Percentiles rank a stretch among this genome's conserved stretches.
These are phyloP conservation scores for Trogon surrucura DNA, from an alignment of 2,113 vertebrate species.

Conservation along the genomic window DNA sequence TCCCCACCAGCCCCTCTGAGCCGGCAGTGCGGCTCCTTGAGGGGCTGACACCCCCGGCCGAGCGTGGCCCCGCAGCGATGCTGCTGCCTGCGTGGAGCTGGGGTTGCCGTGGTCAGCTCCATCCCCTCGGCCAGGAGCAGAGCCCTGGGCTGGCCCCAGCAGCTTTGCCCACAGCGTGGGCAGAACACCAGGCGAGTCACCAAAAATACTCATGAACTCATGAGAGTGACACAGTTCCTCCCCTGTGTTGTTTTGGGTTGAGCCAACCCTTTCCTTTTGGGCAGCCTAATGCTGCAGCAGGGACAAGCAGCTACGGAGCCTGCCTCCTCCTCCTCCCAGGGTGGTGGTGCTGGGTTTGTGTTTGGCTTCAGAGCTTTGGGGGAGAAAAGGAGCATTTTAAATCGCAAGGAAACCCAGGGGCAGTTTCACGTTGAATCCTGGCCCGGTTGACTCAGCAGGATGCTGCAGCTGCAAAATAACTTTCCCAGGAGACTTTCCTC, in stretches of 20 bases:
- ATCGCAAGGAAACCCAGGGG: neutral
- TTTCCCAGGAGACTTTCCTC: neutral
- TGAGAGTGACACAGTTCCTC: neutral
- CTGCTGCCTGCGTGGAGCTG: neutral
- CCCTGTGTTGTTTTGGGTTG: neutral
- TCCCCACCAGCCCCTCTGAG: neutral
- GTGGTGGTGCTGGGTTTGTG: neutral
- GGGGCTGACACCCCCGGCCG: no score
- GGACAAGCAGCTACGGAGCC: neutral
- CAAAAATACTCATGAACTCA: slow-evolving; percentile 53
- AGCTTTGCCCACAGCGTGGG: neutral
- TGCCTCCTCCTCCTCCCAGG: neutral
- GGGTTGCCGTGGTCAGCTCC: fast-evolving
- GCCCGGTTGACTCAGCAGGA: slow-evolving; percentile 2
- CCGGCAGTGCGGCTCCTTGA: neutral
- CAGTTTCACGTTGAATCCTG: neutral
- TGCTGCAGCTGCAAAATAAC: neutral
- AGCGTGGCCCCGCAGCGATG: no score
- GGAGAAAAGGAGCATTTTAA: neutral
- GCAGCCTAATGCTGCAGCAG: fast-evolving
- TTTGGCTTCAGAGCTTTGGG: neutral
- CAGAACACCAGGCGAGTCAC: neutral
- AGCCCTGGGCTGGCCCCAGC: neutral
- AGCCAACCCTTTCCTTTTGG: neutral
- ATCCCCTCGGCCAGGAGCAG: fast-evolving